phyloP scores from a whole-genome alignment of 1,140 invertebrate species.

The Rhyacophila brunnea region DNA sequence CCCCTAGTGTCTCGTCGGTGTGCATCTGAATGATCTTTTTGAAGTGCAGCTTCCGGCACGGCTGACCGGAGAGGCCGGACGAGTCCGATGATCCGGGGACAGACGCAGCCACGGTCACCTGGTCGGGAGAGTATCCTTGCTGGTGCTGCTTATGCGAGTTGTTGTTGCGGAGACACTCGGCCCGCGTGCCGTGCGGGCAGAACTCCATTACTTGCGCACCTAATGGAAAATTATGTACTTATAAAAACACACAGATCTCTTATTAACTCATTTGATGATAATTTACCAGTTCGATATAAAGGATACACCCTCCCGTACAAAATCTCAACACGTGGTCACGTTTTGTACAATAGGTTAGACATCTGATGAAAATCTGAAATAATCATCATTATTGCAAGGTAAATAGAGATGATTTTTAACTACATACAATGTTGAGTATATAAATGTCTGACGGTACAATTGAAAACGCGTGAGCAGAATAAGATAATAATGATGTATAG shows the following conservation, averaged over 20 bases:
- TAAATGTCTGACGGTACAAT: too few relatives aligned
- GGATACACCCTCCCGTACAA: too few relatives aligned
- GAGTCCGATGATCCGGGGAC: background rate
- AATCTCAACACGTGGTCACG: too few relatives aligned
- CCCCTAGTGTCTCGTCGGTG: slow-evolving; percentile 93
- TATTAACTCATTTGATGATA: too few relatives aligned
- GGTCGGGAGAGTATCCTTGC: background rate
- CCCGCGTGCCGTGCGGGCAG: slow-evolving; percentile 90
- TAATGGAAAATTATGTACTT: slow-evolving; percentile 32
- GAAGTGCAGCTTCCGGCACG: slow-evolving; percentile 91
- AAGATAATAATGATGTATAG: too few relatives aligned
- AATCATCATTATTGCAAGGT: too few relatives aligned
- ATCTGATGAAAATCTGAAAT: too few relatives aligned
- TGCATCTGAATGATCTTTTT: slow-evolving; percentile 96
- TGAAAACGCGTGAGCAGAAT: too few relatives aligned
- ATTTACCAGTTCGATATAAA: too few relatives aligned
- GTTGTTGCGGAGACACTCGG: slow-evolving; percentile 77
- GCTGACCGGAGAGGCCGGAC: background rate
- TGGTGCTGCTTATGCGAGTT: slow-evolving; percentile 41
- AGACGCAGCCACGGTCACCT: background rate
- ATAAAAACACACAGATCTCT: background rate
- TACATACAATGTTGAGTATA: too few relatives aligned
- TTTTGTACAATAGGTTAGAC: too few relatives aligned
- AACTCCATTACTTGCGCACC: slow-evolving; percentile 93
- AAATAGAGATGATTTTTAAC: too few relatives aligned